A percentile compares a stretch with the other conserved stretches of the same genome.
Evolutionary conservation across 1,140 invertebrate species (phyloP).

Genomic region (Stratiolaelaps scimitus): DNA sequence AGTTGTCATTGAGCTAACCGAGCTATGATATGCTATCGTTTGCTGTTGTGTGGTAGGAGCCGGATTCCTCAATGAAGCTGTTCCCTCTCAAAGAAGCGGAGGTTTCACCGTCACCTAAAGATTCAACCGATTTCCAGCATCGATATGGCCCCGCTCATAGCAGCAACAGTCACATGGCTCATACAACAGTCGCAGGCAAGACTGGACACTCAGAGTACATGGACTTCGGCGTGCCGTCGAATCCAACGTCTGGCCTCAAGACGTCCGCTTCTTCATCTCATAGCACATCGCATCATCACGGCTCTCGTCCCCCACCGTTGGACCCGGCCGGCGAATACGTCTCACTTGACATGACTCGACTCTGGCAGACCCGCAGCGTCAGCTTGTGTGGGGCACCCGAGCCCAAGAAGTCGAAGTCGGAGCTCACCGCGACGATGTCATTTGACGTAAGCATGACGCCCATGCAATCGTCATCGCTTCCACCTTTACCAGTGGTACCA

Average conservation of each 20-base stretch:
- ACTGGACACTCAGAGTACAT: constrained; percentile 5
- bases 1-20: too few species aligned
- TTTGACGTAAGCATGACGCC: too few species aligned
- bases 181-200: neutral
- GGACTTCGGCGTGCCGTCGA: constrained; percentile 6
- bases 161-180: too few species aligned
- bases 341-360: constrained; percentile 1
- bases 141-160: too few species aligned
- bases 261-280: neutral
- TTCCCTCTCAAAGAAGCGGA: constrained; percentile 11
- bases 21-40: too few species aligned
- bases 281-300: too few species aligned
- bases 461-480: too few species aligned
- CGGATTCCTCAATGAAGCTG: constrained; percentile 10
- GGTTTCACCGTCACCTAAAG: constrained; percentile 7
- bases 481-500: too few species aligned
- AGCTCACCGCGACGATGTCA: neutral
- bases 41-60: neutral
- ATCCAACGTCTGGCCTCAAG: neutral
- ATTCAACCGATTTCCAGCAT: neutral
- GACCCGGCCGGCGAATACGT: constrained; percentile 17
- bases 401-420: constrained; percentile 17
- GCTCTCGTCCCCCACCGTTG: neutral
- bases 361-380: neutral
- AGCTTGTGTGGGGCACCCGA: neutral